Base-by-base conservation (phyloP, 2,797 vertebrate genomes). In the Epinephelus coioides region DNA sequence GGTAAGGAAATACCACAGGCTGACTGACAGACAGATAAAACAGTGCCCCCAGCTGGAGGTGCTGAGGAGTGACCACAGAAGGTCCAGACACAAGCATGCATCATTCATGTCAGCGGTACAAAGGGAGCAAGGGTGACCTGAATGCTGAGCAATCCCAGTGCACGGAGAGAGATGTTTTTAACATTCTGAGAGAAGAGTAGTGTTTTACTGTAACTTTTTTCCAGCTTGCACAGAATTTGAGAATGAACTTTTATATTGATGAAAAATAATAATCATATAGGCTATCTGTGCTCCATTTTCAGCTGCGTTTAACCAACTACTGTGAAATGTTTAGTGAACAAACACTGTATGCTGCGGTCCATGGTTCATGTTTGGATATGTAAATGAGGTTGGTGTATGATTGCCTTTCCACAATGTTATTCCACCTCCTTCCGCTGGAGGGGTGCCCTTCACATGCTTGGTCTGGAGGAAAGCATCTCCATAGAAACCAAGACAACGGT, bases 401-500 rank as follows among this genome's bases (percentile, higher is more conserved):
- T 89, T 91, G 86, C 89, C 88, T 91, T 77, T 75, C 88, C 86
- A 91, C 82, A 84, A 86, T 92, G 88, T 91, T 88, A 87, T 91
- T 92, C 90, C 87, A 89, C 72, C 91, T 85, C 87, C 82, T 88
- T 92, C 93, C 91, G 71, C 92, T 93, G 94, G 89, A 87, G 51
- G 59, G 84, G 87, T 88, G 92, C 89, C 93, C 91, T 92, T 85
- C 73, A 78, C 93, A 93, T 93, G 92, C 92, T 94, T 93, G 91
- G 89, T 88, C 93, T 85, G 88, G 79, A 89, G 87, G 75, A 91
- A 83, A 93, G 91, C 70, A 91, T 96, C 92, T 93, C 96, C 96
- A 96, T 96, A 94, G 96, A 93, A 96, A 97, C 96, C 78, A 90
- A 81, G 81, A 94, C 92, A 95, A 93, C 78, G 68, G 87, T 93